phyloP scores from a whole-genome alignment of 2,888 invertebrate genomes.

The Penaeus monodon region DNA sequence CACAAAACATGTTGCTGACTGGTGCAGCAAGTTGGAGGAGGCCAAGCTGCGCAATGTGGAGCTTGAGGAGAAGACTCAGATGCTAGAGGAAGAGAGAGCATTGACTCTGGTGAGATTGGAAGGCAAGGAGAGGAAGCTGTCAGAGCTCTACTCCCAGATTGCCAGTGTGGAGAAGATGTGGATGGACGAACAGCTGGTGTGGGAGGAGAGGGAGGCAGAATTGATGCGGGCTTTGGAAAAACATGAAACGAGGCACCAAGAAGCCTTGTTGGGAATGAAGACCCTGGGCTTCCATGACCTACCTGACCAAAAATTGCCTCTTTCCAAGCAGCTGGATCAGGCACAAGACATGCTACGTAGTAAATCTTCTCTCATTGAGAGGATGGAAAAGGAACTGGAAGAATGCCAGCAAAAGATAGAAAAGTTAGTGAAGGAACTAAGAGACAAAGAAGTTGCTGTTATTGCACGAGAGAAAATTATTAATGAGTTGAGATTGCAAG shows the following conservation, averaged over 20 bases:
- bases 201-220: constrained; percentile 44
- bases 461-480: constrained; percentile 51
- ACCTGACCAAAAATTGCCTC: constrained; percentile 25
- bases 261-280: constrained; percentile 16
- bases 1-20: constrained; percentile 17
- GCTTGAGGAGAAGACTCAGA: constrained; percentile 46
- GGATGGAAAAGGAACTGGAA: constrained; percentile 27
- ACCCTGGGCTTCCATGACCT: constrained; percentile 26
- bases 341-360: constrained; percentile 29
- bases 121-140: constrained; percentile 39
- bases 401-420: constrained; percentile 18
- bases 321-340: constrained; percentile 44
- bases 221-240: constrained; percentile 35
- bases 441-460: constrained; percentile 41
- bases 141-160: constrained; percentile 44
- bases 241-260: constrained; percentile 32
- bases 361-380: constrained; percentile 20
- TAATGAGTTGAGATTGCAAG: constrained; percentile 36
- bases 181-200: constrained; percentile 51
- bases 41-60: constrained; percentile 51
- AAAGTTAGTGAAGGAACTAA: constrained; percentile 1
- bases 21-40: constrained; percentile 54
- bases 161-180: constrained; percentile 44
- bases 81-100: constrained; percentile 26
- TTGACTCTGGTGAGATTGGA: constrained; percentile 31